Percentiles rank a stretch among this genome's conserved stretches.
These are phyloP conservation scores for Talpa occidentalis DNA, from an alignment of 2,113 vertebrate species.

Conservation along the genomic window DNA sequence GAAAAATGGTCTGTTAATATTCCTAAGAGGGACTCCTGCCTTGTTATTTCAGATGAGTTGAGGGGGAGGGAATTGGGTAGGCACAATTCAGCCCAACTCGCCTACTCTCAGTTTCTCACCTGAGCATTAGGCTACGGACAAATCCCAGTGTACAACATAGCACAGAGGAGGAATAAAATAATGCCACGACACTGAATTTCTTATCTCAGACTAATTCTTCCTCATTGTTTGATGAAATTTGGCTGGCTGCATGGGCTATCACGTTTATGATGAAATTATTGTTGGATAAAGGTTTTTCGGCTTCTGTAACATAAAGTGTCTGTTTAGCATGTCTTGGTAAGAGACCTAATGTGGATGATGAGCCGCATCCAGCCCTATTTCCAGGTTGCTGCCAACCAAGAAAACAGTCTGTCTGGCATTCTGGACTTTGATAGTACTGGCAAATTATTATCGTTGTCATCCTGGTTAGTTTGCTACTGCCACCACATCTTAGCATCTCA, in stretches of 20 bases:
- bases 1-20: not conserved
- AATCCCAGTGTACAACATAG: not conserved
- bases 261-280: constrained; percentile 41
- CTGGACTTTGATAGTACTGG: not conserved
- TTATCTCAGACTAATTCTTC: not conserved
- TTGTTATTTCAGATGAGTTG: constrained; percentile 38
- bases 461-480: not conserved
- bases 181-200: not conserved
- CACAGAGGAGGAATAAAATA: constrained; percentile 22
- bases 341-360: not conserved
- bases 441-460: not conserved
- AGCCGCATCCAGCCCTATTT: not conserved
- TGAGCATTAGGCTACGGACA: not conserved
- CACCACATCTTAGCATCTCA: constrained; percentile 7
- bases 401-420: constrained; percentile 23
- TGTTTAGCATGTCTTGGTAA: not conserved
- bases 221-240: constrained; percentile 15
- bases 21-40: not conserved
- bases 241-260: not conserved
- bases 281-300: constrained; percentile 38
- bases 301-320: not conserved
- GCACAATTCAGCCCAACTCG: constrained; percentile 22
- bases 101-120: not conserved
- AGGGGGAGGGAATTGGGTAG: not conserved
- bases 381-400: not conserved